Conservation (phyloP, 2,888 invertebrate genomes). For the Rhorus exstirpatorius region DNA sequence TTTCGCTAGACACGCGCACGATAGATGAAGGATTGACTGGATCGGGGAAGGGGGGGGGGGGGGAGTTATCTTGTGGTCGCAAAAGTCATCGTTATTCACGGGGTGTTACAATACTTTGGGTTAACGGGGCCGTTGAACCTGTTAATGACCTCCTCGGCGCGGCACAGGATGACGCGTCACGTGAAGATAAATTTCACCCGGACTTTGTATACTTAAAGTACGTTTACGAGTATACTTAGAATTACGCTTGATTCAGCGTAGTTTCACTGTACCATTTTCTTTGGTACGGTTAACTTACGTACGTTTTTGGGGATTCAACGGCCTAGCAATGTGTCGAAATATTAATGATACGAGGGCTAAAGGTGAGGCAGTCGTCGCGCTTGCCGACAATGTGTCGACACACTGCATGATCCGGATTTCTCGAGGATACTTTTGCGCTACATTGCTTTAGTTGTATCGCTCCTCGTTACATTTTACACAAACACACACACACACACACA, state of each 20-base stretch:
- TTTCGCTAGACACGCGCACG: constrained; percentile 2
- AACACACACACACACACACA: no score
- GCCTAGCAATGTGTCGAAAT: not conserved
- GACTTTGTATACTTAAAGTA: constrained; percentile 5
- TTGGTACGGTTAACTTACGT: no score
- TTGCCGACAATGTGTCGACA: constrained; percentile 25
- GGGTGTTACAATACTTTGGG: constrained; percentile 20
- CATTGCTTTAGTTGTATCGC: constrained; percentile 24
- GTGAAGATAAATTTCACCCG: constrained; percentile 4
- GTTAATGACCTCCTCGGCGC: constrained; percentile 33
- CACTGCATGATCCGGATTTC: constrained; percentile 67
- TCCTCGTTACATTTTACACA: no score
- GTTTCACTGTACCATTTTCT: not conserved
- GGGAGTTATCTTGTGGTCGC: constrained; percentile 7
- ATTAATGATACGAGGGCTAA: not conserved
- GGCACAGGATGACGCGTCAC: constrained; percentile 24
- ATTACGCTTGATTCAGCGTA: no score
- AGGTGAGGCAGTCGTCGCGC: not conserved
- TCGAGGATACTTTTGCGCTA: constrained; percentile 60
- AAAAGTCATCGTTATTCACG: constrained; percentile 34
- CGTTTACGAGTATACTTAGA: not conserved
- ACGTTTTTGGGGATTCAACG: constrained; percentile 1
- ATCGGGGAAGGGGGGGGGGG: no score
- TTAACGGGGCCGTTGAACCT: constrained; percentile 56
- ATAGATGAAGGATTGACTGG: constrained; percentile 28